Base-by-base conservation (phyloP, 2,797 vertebrate species). In the Neomorphus geoffroyi region DNA sequence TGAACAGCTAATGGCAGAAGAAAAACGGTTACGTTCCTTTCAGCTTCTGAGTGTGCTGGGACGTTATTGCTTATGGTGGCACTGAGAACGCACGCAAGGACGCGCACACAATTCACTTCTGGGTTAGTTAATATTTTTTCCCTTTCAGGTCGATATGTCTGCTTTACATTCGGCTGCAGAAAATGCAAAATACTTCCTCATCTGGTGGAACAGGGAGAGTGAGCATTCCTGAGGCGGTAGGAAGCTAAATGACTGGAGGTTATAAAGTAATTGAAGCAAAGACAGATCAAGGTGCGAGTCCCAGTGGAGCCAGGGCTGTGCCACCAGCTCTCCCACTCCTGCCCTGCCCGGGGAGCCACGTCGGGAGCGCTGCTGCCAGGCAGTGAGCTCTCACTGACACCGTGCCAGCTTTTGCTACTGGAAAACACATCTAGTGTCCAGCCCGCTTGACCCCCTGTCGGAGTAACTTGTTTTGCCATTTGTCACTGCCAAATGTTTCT, bases 401-500 rank as follows among this genome's bases (percentile, higher is more conserved):
- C 13, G 2, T 4, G 79, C 92, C 87, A 92, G 87, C 75, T 28
- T 43, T 90, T 54, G n/a, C 70, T 54, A 70, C 80, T 1, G 28
- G 27, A 62, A 72, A 88, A 33, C 12, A 2, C 80, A 32, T 8
- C 89, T 53, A 24, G 26, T 7, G 83, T 73, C 95, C 92, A 32
- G 88, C 81, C 81, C 12, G 24, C 88, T n/a, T 84, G 88, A 94
- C 93, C 91, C 90, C 72, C 67, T 2, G 56, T 73, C 92, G n/a
- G 62, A 78, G 84, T 11, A 32, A 88, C 96, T 92, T 89, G 89
- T 94, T 89, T 82, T 83, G 93, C 93, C 91, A 88, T 97, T 96
- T 94, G 92, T 96, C 96, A 95, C 89, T 95, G 93, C 95, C 83
- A 94, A 96, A 94, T 66, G 88, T 72, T 79, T 73, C 90, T 90